Base-by-base conservation (phyloP, 2,888 invertebrate genomes). In the Trichogramma dendrolimi region DNA sequence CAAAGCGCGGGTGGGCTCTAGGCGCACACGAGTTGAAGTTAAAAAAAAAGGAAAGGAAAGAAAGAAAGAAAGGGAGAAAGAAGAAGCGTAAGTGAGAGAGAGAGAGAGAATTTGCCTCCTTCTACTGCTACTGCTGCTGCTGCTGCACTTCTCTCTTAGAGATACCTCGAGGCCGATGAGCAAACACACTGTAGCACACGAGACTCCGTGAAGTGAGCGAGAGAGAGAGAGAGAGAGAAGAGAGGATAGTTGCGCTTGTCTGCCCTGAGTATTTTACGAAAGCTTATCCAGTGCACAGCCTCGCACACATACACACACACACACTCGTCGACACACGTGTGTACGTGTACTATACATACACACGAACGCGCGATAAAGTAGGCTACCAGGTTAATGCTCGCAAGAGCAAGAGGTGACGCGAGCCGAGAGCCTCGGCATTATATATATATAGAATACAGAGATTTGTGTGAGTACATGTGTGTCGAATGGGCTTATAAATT, bases 301-400 rank as follows among this genome's bases (percentile, higher is more conserved):
- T 3, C 11, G 58, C 4, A n/a, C 11, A 47, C 47, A 14, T 2
- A 14, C 2, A 27, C 27, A 27, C 27, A 27, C 27, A 27, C 2
- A 27, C 2, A 27, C 27, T 27, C 27, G 27, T 3, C 27, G 27
- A 27, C n/a, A 27, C 27, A 27, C 27, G 27, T 2, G 27, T 27
- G 27, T 27, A 27, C 27, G 27, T 27, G 27, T 27, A n/a, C n/a
- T 27, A 27, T 27, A 27, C 27, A 2, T 27, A 27, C 27, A 27
- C 27, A 27, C 49, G 51, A 47, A 4, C 27, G 6, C 49, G 58
- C 42, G 52, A 42, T 40, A 69, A 77, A 75, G 75, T 77, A 76
- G 77, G 77, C 76, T 77, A 77, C 73, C 73, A 68, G 77, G 76
- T 77, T 77, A 75, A 73, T 68, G 71, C 71, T 67, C 61, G 65